Evolutionary conservation across 2,113 vertebrate genomes (phyloP).

Genomic region (Planiliza haematocheilus): DNA sequence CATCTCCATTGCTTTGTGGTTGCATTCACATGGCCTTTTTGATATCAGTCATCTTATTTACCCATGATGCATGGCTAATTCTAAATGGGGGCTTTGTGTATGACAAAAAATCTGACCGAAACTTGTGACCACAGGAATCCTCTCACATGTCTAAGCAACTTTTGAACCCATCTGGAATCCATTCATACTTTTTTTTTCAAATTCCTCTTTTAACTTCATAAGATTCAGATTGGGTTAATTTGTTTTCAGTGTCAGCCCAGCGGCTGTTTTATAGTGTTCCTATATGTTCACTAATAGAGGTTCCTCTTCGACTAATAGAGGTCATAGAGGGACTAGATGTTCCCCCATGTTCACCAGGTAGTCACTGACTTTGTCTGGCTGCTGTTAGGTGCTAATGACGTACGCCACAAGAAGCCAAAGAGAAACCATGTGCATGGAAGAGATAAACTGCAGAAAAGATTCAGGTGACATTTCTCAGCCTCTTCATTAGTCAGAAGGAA

Average conservation of each 20-base stretch:
- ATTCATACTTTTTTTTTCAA: too few species aligned
- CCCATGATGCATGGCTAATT: not conserved
- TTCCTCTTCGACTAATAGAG: not conserved
- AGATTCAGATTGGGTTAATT: not conserved
- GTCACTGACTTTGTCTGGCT: too few species aligned
- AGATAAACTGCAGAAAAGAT: conserved; percentile 20
- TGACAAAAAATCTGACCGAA: not conserved
- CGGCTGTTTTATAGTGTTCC: too few species aligned
- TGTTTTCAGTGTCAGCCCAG: too few species aligned
- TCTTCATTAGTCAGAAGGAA: conserved; percentile 6
- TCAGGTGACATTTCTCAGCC: conserved; percentile 11
- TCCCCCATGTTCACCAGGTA: not conserved
- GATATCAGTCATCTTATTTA: not conserved
- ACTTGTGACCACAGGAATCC: not conserved
- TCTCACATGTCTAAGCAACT: not conserved
- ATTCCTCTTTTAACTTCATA: not conserved
- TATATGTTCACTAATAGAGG: not conserved
- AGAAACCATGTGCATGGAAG: not conserved
- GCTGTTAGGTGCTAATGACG: too few species aligned
- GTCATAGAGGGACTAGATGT: not conserved
- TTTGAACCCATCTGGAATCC: not conserved
- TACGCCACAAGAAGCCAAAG: too few species aligned
- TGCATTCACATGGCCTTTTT: not conserved
- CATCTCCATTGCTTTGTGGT: not conserved
- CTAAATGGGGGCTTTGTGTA: not conserved